Percentiles rank a stretch among this genome's conserved stretches.
These are phyloP conservation scores for Pachyramphus minor DNA, from an alignment of 2,113 vertebrate species.

Conservation along the genomic window DNA sequence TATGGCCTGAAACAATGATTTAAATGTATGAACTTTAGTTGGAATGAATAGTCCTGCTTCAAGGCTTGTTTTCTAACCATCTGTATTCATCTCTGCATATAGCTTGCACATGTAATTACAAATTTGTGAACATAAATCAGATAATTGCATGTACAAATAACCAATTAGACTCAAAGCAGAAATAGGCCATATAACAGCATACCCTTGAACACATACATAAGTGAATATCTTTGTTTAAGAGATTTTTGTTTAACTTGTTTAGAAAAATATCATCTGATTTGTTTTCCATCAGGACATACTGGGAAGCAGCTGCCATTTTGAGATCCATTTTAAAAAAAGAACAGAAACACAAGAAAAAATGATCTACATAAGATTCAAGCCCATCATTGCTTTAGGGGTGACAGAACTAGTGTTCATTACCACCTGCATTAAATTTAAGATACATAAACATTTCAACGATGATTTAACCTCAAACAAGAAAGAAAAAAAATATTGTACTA, in stretches of 20 bases:
- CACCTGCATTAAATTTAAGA: not conserved
- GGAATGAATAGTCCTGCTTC: conserved; percentile 50
- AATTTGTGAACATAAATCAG: conserved; percentile 57
- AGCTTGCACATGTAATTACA: conserved; percentile 42
- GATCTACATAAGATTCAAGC: not conserved
- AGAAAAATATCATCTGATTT: not conserved
- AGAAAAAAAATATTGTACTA: not conserved
- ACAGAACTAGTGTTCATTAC: not conserved
- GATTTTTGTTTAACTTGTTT: not conserved
- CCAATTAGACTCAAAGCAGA: conserved; percentile 32
- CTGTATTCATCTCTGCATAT: conserved; percentile 41
- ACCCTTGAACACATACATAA: not conserved
- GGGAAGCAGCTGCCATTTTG: not conserved
- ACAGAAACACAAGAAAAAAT: not conserved
- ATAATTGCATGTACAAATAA: conserved; percentile 56
- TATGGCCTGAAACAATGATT: conserved; percentile 58
- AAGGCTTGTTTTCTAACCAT: conserved; percentile 53
- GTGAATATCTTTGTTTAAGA: not conserved
- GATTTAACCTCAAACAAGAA: not conserved
- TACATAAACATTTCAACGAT: not conserved
- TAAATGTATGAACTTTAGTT: conserved; percentile 55
- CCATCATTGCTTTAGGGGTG: not conserved
- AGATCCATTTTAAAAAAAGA: not conserved
- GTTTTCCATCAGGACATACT: not conserved
- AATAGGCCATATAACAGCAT: not conserved